Evolutionary conservation across 2,113 vertebrate species (phyloP).

Genomic region (Mastomys coucha): DNA sequence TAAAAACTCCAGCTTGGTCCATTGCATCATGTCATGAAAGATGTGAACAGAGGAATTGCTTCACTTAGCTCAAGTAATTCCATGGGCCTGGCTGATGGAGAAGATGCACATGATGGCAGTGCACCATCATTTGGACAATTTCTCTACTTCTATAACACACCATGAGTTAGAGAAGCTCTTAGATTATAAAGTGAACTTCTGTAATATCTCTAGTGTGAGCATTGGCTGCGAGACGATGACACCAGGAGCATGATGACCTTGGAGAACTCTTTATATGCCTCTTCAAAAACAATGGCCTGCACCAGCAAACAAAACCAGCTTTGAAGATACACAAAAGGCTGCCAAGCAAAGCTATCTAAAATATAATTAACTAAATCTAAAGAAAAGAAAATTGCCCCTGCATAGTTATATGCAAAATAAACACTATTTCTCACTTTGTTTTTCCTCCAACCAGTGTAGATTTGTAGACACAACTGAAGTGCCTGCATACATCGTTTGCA

Average conservation of each 20-base stretch:
- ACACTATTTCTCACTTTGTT: conserved; percentile 16
- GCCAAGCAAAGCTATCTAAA: conserved; percentile 37
- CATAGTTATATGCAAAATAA: conserved; percentile 60
- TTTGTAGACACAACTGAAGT: conserved; percentile 66
- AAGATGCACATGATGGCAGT: background rate
- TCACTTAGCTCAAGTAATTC: conserved; percentile 39
- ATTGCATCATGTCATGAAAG: background rate
- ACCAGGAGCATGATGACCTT: background rate
- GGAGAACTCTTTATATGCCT: background rate
- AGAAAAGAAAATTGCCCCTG: background rate
- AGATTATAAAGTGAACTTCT: background rate
- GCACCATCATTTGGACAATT: background rate
- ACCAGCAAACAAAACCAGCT: background rate
- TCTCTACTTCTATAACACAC: background rate
- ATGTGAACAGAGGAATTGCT: background rate
- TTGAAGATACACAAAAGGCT: background rate
- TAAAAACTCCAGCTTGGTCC: background rate
- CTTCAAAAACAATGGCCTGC: background rate
- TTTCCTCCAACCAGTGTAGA: background rate
- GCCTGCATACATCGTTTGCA: background rate
- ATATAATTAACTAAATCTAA: conserved; percentile 57
- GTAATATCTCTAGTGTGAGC: background rate
- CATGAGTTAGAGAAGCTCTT: background rate
- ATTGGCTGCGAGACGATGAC: background rate
- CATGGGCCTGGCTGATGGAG: background rate